Percentiles rank a stretch among this genome's conserved stretches.
Conservation (phyloP, 2,797 vertebrate genomes). For the Eupleurogrammus muticus region DNA sequence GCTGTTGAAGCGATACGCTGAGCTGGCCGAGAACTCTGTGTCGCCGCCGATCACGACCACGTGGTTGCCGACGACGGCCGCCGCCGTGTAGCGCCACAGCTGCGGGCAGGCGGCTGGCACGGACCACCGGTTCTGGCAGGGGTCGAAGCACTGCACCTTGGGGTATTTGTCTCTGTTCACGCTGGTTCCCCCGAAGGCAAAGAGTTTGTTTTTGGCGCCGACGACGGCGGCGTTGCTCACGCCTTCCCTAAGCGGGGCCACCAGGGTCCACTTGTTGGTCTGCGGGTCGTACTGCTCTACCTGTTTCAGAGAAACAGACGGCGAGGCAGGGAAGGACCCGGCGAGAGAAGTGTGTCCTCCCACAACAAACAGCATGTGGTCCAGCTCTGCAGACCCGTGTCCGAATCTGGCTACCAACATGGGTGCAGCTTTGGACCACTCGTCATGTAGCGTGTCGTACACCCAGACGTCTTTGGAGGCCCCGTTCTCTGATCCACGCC, state of each 20-base stretch:
- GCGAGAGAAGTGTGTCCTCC: constrained; percentile 89
- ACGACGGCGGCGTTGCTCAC: constrained; percentile 91
- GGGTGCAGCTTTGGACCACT: constrained; percentile 89
- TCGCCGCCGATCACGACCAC: constrained; percentile 89
- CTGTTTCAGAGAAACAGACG: constrained; percentile 90
- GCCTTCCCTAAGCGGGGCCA: constrained; percentile 88
- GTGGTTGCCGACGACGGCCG: constrained; percentile 87
- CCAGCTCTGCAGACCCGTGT: constrained; percentile 88
- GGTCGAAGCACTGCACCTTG: constrained; percentile 91
- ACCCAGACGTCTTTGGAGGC: constrained; percentile 91
- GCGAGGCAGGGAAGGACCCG: constrained; percentile 89
- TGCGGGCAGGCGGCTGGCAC: constrained; percentile 88
- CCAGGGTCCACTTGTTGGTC: constrained; percentile 89
- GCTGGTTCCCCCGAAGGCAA: constrained; percentile 89
- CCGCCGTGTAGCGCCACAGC: constrained; percentile 90
- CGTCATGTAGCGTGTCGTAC: constrained; percentile 89
- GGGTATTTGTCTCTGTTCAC: constrained; percentile 88
- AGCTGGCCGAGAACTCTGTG: constrained; percentile 89
- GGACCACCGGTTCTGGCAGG: constrained; percentile 87
- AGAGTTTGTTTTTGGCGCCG: constrained; percentile 89
- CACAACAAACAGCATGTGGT: constrained; percentile 87
- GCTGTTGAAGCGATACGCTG: constrained; percentile 90
- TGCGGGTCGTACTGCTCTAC: constrained; percentile 91
- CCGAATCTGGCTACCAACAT: constrained; percentile 90
- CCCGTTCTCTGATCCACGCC: constrained; percentile 88